These are phyloP conservation scores for Nezara viridula DNA, from an alignment of 2,888 invertebrate species.

Conservation along the genomic window DNA sequence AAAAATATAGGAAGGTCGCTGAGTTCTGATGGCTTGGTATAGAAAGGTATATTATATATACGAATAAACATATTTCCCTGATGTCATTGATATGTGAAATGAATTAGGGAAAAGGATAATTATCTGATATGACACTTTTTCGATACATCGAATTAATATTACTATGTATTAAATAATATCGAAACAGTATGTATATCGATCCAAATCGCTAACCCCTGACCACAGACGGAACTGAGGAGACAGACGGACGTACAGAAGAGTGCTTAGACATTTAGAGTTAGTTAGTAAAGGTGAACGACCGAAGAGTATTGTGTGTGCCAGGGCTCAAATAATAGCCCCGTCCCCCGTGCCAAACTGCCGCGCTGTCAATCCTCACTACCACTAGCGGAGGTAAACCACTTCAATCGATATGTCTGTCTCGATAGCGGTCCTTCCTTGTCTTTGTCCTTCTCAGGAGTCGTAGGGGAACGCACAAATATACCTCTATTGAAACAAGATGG, in stretches of 20 bases:
- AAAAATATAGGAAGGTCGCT: no score
- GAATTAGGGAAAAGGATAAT: no score
- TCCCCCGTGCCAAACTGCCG: neutral
- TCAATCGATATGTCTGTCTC: neutral
- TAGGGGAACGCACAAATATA: neutral
- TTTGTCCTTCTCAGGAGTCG: neutral
- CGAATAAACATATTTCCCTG: no score
- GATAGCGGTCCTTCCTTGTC: neutral
- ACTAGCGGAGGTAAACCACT: neutral
- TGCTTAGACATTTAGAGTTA: constrained; percentile 36
- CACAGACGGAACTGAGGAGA: neutral
- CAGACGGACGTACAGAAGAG: neutral
- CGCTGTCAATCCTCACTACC: constrained; percentile 26
- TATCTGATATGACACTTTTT: no score
- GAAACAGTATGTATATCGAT: no score
- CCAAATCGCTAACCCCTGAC: no score
- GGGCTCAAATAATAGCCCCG: constrained; percentile 35
- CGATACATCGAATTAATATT: no score
- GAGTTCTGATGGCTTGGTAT: no score
- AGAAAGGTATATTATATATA: no score
- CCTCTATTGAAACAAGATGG: no score
- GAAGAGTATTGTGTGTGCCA: constrained; percentile 31
- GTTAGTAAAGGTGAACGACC: constrained; percentile 40
- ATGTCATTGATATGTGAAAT: no score
- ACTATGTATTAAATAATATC: no score